Base-by-base conservation (phyloP, 2,113 vertebrate species). In the Malurus cyaneus region DNA sequence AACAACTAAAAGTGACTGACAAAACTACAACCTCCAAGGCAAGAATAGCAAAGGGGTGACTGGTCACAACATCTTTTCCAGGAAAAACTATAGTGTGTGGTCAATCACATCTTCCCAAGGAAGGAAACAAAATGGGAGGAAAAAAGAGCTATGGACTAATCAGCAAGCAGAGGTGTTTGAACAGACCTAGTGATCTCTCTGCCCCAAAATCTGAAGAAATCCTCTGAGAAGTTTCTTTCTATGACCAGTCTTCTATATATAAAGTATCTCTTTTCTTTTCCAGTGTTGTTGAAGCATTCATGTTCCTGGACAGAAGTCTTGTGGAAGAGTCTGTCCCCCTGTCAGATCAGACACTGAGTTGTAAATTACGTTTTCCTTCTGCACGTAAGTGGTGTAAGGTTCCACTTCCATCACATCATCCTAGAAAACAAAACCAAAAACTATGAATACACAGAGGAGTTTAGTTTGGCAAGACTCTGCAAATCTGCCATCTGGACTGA, bases 341-440 rank as follows among this genome's bases (percentile, higher is more conserved):
- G 89, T 88, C 66, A 97, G 92, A 61, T 97, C 95, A 86, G 61
- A 86, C 57, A 94, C 79, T 42, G 96, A 96, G 66, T 91, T 96
- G 62, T 97, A 97, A 82, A 97, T 97, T 21, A 52, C 13, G 1
- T 97, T 97, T 88, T 97, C 96, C 62, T 96, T 96, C 69, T 97
- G 97, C 47, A 97, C 96, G 2, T 95, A 97, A 16, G 59, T 97
- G 74, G 97, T 97, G 78, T 97, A 97, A 69, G 97, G 97, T 86
- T 97, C 96, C 65, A 97, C 70, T 65, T 97, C 96, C 15, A 25
- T 81, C 3, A 44, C 69, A 76, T 95, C 89, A 42, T 97, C 95
- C 96, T 97, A 85, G 82, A 94, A 97, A 96, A 95, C 78, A 95
- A 95, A 94, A 64, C 26, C 34, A 89, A 74, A 78, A 73, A 29